phyloP scores from a whole-genome alignment of 1,140 invertebrate genomes.

The Druon quercuslanigerum region DNA sequence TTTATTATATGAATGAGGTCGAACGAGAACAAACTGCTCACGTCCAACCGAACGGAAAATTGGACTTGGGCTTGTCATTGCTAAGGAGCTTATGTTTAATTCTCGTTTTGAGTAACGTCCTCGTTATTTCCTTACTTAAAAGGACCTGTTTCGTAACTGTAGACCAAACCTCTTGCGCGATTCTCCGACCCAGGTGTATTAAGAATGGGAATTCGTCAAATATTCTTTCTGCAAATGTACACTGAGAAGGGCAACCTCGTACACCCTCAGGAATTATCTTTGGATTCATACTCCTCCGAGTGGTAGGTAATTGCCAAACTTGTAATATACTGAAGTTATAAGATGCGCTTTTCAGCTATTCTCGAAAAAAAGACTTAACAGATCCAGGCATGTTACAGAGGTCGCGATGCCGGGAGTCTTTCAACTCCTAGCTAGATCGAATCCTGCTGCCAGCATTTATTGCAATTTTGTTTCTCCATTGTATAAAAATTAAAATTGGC shows the following conservation, averaged over 20 bases:
- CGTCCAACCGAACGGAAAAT: slow-evolving; percentile 24
- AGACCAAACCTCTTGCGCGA: not conserved
- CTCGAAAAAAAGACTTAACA: too few species aligned
- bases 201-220: slow-evolving; percentile 1
- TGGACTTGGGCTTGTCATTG: slow-evolving; percentile 22
- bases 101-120: slow-evolving; percentile 21
- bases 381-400: too few species aligned
- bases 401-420: too few species aligned
- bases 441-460: too few species aligned
- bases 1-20: slow-evolving; percentile 31
- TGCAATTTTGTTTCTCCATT: too few species aligned
- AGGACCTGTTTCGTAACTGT: not conserved
- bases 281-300: too few species aligned
- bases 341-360: too few species aligned
- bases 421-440: too few species aligned
- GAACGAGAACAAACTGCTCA: slow-evolving; percentile 15
- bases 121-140: slow-evolving; percentile 21
- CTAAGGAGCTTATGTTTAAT: slow-evolving; percentile 30
- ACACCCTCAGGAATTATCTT: too few species aligned
- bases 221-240: slow-evolving; percentile 8
- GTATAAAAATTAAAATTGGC: too few species aligned
- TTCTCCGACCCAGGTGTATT: not conserved
- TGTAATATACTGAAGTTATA: too few species aligned
- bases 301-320: too few species aligned
- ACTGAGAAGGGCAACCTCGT: not conserved